Percentiles rank a stretch among this genome's conserved stretches.
Conservation (phyloP, 2,797 vertebrate genomes). For the Pogonophryne albipinna region DNA sequence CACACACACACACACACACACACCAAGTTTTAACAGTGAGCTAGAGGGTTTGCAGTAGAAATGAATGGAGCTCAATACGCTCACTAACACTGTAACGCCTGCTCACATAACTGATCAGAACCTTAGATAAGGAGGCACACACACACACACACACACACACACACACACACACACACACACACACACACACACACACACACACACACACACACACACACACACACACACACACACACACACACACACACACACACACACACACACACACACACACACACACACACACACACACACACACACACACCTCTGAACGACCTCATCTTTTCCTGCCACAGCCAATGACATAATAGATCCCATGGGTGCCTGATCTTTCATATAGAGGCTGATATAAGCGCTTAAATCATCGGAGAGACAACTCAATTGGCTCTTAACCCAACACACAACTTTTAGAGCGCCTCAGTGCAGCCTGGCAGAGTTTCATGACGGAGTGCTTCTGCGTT, state of each 20-base stretch:
- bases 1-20: slow-evolving; percentile 21
- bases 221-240: too few relatives aligned
- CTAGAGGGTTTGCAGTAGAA: slow-evolving; percentile 20
- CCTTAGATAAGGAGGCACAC: not conserved
- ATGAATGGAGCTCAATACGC: slow-evolving; percentile 4
- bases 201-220: too few relatives aligned
- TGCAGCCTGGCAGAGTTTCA: not conserved
- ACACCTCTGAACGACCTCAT: not conserved
- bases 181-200: too few relatives aligned
- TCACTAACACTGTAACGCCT: not conserved
- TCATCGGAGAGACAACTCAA: not conserved
- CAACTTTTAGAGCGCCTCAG: not conserved
- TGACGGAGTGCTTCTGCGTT: not conserved
- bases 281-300: slow-evolving; percentile 10
- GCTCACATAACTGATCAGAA: slow-evolving; percentile 14
- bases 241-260: too few relatives aligned
- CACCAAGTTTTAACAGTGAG: slow-evolving; percentile 10
- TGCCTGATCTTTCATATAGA: not conserved
- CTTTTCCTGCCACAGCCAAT: not conserved
- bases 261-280: too few relatives aligned
- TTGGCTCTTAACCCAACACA: not conserved
- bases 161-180: too few relatives aligned
- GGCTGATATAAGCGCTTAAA: not conserved
- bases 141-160: too few relatives aligned
- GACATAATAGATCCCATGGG: not conserved